phyloP scores from a whole-genome alignment of 37 sponge, comb jelly and placozoan genomes.

The Amphimedon queenslandica region DNA sequence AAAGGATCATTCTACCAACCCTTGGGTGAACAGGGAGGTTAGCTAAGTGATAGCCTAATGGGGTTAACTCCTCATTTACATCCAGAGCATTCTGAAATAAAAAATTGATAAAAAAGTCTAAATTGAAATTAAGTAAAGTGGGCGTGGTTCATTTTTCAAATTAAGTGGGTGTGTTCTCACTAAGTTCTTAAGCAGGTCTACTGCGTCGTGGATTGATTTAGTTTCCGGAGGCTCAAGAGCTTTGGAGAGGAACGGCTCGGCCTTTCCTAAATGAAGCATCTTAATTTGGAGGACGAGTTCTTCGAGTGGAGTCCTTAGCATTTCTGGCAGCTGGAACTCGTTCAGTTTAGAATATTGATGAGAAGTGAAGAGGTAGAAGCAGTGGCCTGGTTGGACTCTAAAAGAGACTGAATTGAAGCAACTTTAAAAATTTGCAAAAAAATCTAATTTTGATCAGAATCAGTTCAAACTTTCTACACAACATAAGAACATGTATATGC shows the following conservation, averaged over 20 bases:
- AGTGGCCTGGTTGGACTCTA: conserved; percentile 70
- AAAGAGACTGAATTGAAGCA: too few relatives aligned
- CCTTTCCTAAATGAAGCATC: conserved; percentile 63
- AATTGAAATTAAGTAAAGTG: neutral
- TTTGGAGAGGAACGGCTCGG: conserved; percentile 42
- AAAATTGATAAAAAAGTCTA: too few relatives aligned
- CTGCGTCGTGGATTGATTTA: conserved; percentile 35
- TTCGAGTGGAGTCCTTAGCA: conserved; percentile 77
- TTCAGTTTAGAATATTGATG: conserved; percentile 35
- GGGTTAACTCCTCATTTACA: conserved; percentile 68
- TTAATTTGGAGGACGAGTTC: conserved; percentile 80
- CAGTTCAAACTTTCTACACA: too few relatives aligned
- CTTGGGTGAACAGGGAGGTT: conserved; percentile 81
- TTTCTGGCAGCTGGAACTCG: conserved; percentile 75
- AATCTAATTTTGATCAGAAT: too few relatives aligned
- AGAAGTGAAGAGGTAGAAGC: conserved; percentile 61
- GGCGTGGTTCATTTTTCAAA: too few relatives aligned
- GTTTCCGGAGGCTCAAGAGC: conserved; percentile 64
- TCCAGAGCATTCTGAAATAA: conserved; percentile 71
- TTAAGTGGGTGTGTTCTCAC: too few relatives aligned
- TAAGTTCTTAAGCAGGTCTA: conserved; percentile 41
- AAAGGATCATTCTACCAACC: conserved; percentile 80
- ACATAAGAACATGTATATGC: too few relatives aligned
- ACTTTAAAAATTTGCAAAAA: too few relatives aligned
- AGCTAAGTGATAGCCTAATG: conserved; percentile 84